Percentiles rank a stretch among this genome's conserved stretches.
These are phyloP conservation scores for Platycheirus albimanus DNA, from an alignment of 2,888 invertebrate genomes.

Conservation along the genomic window DNA sequence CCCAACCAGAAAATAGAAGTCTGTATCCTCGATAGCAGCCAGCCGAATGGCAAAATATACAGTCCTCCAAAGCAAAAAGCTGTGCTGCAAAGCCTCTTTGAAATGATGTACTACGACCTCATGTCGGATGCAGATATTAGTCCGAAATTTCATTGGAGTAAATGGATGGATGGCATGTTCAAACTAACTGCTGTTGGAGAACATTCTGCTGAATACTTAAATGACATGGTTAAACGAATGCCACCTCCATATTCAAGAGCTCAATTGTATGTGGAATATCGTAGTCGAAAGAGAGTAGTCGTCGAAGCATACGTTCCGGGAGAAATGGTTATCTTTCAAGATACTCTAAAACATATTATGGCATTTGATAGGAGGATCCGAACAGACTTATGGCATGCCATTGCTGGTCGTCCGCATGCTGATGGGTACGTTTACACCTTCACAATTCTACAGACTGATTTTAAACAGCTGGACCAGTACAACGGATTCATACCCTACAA, in stretches of 20 bases:
- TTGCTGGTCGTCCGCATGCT: slow-evolving; percentile 7
- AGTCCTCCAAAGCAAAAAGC: background rate
- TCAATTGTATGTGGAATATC: slow-evolving; percentile 1
- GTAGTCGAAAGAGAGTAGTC: background rate
- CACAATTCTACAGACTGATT: background rate
- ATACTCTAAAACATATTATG: background rate
- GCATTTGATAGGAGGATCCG: slow-evolving; percentile 3
- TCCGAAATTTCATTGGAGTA: slow-evolving; percentile 10
- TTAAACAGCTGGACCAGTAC: background rate
- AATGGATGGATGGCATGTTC: background rate
- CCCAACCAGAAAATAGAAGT: background rate
- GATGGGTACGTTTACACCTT: slow-evolving; percentile 34
- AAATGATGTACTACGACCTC: slow-evolving; percentile 40
- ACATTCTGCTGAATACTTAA: slow-evolving; percentile 18
- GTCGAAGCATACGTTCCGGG: slow-evolving; percentile 39
- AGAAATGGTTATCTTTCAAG: background rate
- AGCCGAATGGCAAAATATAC: background rate
- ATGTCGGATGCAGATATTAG: slow-evolving; percentile 22
- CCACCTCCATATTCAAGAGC: slow-evolving; percentile 35
- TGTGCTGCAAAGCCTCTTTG: background rate
- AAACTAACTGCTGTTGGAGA: background rate
- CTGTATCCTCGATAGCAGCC: background rate
- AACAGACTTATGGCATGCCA: background rate
- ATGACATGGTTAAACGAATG: slow-evolving; percentile 29
- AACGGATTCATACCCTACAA: slow-evolving; percentile 32